Conservation (phyloP, 2,797 vertebrate genomes). For the Babyrousa celebensis region DNA sequence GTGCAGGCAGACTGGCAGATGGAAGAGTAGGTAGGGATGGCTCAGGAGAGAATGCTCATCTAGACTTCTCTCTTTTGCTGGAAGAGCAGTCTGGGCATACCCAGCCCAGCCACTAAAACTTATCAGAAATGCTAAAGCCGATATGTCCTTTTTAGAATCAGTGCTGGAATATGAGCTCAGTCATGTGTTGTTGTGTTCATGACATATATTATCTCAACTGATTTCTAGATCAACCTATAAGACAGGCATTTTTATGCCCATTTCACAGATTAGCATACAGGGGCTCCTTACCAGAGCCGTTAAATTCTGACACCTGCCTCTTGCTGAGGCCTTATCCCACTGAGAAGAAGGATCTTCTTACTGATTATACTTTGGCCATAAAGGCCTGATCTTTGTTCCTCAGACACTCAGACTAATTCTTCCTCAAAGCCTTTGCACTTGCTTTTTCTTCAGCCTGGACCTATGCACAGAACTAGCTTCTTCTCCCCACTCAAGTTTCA, state of each 20-base stretch:
- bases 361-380: background rate
- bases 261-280: background rate
- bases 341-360: background rate
- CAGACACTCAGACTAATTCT: background rate
- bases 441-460: background rate
- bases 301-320: background rate
- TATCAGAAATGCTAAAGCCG: background rate
- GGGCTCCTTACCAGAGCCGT: too few species aligned
- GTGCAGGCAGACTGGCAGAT: background rate
- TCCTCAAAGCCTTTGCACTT: too few species aligned
- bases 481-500: background rate
- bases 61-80: background rate
- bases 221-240: background rate
- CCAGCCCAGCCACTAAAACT: background rate
- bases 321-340: background rate
- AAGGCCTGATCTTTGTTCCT: background rate
- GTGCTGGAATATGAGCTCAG: background rate
- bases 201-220: too few species aligned
- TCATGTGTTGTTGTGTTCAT: too few species aligned
- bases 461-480: background rate
- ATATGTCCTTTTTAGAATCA: background rate
- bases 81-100: background rate
- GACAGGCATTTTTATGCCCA: background rate
- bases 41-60: background rate
- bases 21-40: background rate